Evolutionary conservation across 2,113 vertebrate species (phyloP).

Genomic region (Tenebrosternarchus preto): DNA sequence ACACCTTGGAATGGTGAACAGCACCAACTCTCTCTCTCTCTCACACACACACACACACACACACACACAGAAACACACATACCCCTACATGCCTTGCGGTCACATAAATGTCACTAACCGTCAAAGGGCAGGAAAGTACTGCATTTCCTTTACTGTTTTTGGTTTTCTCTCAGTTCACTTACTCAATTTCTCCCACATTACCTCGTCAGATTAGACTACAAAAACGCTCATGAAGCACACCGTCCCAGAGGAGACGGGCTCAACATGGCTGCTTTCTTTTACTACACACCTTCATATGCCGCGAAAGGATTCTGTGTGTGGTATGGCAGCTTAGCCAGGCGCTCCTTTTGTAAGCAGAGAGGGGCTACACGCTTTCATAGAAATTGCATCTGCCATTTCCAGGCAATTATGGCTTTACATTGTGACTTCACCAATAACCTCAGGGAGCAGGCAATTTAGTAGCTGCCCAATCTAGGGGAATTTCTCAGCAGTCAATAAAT

Average conservation of each 20-base stretch:
- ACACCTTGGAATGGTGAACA: not conserved
- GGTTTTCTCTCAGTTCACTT: not conserved
- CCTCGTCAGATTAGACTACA: constrained; percentile 7
- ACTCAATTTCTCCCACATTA: constrained; percentile 11
- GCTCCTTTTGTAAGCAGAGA: constrained; percentile 42
- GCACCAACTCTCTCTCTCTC: not conserved
- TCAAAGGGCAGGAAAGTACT: not conserved
- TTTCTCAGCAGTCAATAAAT: constrained; percentile 59
- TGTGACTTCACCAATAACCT: constrained; percentile 56
- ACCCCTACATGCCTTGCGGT: not conserved
- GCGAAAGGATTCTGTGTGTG: constrained; percentile 29
- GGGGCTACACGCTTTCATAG: constrained; percentile 46
- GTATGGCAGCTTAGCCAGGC: constrained; percentile 4
- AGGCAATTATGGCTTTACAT: constrained; percentile 56
- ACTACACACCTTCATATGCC: not conserved
- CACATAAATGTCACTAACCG: not conserved
- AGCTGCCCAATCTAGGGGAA: constrained; percentile 50
- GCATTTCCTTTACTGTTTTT: not conserved
- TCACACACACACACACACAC: not conserved
- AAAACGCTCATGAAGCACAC: not conserved
- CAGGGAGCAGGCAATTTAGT: constrained; percentile 56
- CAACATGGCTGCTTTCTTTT: constrained; percentile 20
- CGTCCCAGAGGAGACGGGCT: not conserved
- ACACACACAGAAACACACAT: no score
- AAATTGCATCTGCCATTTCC: constrained; percentile 52